These are phyloP conservation scores for Ovis canadensis DNA, from an alignment of 2,113 vertebrate genomes.

Conservation along the genomic window DNA sequence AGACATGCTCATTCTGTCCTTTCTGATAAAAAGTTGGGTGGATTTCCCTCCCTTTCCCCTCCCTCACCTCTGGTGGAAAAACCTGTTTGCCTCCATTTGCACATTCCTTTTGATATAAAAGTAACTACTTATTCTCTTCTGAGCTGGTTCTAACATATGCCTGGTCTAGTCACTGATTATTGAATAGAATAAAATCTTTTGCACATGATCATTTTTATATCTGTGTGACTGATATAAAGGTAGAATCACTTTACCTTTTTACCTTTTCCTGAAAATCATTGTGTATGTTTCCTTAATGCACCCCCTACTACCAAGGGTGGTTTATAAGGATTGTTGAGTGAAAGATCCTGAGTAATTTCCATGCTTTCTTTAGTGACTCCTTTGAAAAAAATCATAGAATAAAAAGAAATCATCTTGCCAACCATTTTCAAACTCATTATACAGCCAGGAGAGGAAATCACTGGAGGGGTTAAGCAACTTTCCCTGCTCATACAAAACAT, in stretches of 20 bases:
- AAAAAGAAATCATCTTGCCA: background rate
- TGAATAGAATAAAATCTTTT: background rate
- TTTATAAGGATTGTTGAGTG: background rate
- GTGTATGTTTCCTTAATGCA: background rate
- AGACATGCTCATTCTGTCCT: background rate
- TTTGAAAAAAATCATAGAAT: background rate
- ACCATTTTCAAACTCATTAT: background rate
- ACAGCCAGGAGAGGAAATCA: background rate
- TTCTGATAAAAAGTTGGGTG: background rate
- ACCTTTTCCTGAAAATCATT: background rate
- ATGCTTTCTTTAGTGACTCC: background rate
- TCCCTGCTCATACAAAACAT: background rate
- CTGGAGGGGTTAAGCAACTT: background rate
- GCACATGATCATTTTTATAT: background rate
- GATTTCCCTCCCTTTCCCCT: background rate
- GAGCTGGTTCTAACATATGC: background rate
- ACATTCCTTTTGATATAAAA: background rate
- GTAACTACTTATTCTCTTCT: background rate
- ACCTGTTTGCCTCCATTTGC: conserved; percentile 27
- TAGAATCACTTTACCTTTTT: background rate
- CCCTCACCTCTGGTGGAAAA: conserved; percentile 13
- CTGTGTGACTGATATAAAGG: background rate
- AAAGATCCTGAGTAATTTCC: background rate
- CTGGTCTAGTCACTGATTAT: background rate
- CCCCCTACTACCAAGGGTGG: background rate